A percentile compares a stretch with the other conserved stretches of the same genome.
phyloP scores from a whole-genome alignment of 30 jellyfish, hydroid and myxozoan species.

The Pelagia noctiluca region DNA sequence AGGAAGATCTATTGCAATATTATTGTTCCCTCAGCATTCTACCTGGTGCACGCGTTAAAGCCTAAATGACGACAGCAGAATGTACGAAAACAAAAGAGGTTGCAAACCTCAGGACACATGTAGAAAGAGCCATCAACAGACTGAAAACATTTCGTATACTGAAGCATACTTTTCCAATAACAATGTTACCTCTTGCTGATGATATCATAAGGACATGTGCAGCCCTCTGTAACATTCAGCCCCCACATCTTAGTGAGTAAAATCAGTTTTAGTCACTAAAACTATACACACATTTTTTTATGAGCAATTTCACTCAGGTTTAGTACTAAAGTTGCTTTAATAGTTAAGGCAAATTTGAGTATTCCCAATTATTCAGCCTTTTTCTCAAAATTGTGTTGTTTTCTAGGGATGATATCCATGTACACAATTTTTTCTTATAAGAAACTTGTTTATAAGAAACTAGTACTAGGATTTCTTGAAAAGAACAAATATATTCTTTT shows the following conservation, averaged over 20 bases:
- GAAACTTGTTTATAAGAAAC: no score
- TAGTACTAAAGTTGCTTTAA: no score
- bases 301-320: no score
- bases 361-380: no score
- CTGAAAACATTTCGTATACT: conserved; percentile 36
- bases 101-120: conserved; percentile 51
- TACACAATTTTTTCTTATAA: no score
- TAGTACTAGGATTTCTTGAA: no score
- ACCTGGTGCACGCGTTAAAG: conserved; percentile 52
- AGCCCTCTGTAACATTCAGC: conserved; percentile 50
- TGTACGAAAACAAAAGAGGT: conserved; percentile 27
- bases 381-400: no score
- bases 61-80: conserved; percentile 50
- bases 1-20: conserved; percentile 34
- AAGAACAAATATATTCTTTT: no score
- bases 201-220: conserved; percentile 66
- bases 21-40: conserved; percentile 54
- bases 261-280: no score
- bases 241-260: conserved; percentile 4
- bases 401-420: no score
- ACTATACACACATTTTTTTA: no score
- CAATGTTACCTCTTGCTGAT: conserved; percentile 72
- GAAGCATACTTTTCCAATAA: conserved; percentile 42
- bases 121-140: conserved; percentile 68
- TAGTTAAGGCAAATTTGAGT: no score